Percentiles rank a stretch among this genome's conserved stretches.
Evolutionary conservation across 2,888 invertebrate genomes (phyloP).

Genomic region (Caenorhabditis doughertyi): DNA sequence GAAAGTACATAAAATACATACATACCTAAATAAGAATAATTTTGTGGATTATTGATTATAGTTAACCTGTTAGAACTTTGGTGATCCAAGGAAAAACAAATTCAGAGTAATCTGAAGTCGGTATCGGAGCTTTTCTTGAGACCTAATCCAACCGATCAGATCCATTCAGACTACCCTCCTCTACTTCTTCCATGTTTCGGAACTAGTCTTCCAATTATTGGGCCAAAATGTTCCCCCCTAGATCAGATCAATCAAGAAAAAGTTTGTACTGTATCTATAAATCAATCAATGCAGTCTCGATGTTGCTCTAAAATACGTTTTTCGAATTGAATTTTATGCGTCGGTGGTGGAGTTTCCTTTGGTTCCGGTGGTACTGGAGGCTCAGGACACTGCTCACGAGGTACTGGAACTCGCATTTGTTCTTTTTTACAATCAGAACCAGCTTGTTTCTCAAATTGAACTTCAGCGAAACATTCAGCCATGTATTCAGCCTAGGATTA

Average conservation of each 20-base stretch:
- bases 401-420: conserved; percentile 1
- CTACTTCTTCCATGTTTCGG: neutral
- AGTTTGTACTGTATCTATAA: neutral
- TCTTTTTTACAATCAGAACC: conserved; percentile 54
- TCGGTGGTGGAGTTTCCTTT: neutral
- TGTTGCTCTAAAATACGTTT: conserved; percentile 55
- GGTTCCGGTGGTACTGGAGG: neutral
- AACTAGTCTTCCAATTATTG: neutral
- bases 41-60: neutral
- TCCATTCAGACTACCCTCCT: too few species aligned
- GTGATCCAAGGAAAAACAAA: neutral
- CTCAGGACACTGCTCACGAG: neutral
- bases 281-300: conserved; percentile 58
- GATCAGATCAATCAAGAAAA: neutral
- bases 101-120: neutral
- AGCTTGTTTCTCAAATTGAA: conserved; percentile 73
- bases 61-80: neutral
- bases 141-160: too few species aligned
- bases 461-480: conserved; percentile 91
- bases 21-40: neutral
- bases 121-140: too few species aligned
- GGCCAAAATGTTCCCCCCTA: neutral
- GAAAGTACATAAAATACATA: neutral
- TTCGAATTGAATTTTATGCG: conserved; percentile 53
- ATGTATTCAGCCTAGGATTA: conserved; percentile 89